These are phyloP conservation scores for Neoascia interrupta DNA, from an alignment of 2,888 invertebrate genomes.

Conservation along the genomic window DNA sequence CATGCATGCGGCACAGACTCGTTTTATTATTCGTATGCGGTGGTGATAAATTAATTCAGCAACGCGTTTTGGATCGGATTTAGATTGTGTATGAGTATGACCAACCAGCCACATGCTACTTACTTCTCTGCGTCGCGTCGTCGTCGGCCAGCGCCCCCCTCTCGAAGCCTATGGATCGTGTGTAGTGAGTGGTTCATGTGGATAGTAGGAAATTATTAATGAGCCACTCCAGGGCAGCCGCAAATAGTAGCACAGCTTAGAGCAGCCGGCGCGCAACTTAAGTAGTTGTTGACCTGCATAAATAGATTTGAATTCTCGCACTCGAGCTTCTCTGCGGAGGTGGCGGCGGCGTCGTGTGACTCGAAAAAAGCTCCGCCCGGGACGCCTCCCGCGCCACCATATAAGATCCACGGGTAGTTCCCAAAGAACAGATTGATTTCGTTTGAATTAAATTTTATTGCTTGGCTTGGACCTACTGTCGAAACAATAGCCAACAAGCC, in stretches of 20 bases:
- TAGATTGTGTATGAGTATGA: no score
- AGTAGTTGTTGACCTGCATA: constrained; percentile 64
- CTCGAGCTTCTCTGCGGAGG: not conserved
- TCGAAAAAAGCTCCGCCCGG: not conserved
- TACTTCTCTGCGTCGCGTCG: no score
- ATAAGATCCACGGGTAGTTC: constrained; percentile 40
- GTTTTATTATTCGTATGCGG: constrained; percentile 66
- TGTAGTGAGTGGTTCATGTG: no score
- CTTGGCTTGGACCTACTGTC: constrained; percentile 21
- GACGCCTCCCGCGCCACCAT: constrained; percentile 9
- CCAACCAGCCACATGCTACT: no score
- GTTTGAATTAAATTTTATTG: constrained; percentile 31
- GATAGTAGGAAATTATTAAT: constrained; percentile 55
- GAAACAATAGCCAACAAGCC: constrained; percentile 3
- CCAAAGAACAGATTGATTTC: constrained; percentile 49
- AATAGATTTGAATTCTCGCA: constrained; percentile 55
- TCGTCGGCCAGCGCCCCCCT: no score
- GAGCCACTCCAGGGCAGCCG: constrained; percentile 52
- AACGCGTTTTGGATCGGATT: constrained; percentile 74
- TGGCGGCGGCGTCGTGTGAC: not conserved
- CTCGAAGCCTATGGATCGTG: no score
- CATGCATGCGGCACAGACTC: constrained; percentile 61
- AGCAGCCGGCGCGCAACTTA: constrained; percentile 52
- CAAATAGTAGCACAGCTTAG: constrained; percentile 43
- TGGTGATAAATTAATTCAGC: constrained; percentile 78